Evolutionary conservation across 1,140 invertebrate species (phyloP).

Genomic region (Papilio helenus): DNA sequence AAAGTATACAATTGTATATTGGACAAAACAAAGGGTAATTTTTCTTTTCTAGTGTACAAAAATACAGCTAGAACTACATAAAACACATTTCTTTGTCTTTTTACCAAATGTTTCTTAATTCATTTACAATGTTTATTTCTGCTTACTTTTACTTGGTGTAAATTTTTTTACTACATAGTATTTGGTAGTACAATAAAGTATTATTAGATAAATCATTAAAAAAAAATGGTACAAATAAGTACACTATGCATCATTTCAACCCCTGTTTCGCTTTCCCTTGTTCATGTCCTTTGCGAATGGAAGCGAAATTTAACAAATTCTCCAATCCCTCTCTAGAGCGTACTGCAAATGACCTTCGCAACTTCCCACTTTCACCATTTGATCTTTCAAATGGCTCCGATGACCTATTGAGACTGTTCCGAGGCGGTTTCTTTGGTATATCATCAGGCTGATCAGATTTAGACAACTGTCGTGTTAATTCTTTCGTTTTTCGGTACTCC

Average conservation of each 20-base stretch:
- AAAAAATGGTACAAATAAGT: neutral
- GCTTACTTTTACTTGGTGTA: neutral
- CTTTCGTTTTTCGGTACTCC: slow-evolving; percentile 59
- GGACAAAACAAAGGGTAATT: too few relatives aligned
- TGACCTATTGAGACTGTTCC: slow-evolving; percentile 48
- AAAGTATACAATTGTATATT: too few relatives aligned
- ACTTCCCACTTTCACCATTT: slow-evolving; percentile 63
- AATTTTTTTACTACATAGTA: neutral
- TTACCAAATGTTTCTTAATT: too few relatives aligned
- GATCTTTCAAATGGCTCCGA: slow-evolving; percentile 68
- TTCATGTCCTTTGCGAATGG: slow-evolving; percentile 61
- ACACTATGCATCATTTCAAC: slow-evolving; percentile 35
- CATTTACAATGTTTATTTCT: neutral
- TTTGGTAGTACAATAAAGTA: neutral
- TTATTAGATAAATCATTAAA: neutral
- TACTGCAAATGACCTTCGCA: slow-evolving; percentile 74
- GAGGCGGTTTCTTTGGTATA: slow-evolving; percentile 48
- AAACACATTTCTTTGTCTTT: neutral
- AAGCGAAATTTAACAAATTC: slow-evolving; percentile 69
- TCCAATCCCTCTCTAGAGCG: slow-evolving; percentile 75
- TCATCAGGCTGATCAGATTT: slow-evolving; percentile 53
- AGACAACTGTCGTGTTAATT: slow-evolving; percentile 55
- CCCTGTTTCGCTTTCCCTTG: slow-evolving; percentile 63
- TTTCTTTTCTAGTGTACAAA: neutral
- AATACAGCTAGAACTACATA: neutral